Evolutionary conservation across 2,113 vertebrate genomes (phyloP).

Genomic region (Melanotaenia duboulayi): DNA sequence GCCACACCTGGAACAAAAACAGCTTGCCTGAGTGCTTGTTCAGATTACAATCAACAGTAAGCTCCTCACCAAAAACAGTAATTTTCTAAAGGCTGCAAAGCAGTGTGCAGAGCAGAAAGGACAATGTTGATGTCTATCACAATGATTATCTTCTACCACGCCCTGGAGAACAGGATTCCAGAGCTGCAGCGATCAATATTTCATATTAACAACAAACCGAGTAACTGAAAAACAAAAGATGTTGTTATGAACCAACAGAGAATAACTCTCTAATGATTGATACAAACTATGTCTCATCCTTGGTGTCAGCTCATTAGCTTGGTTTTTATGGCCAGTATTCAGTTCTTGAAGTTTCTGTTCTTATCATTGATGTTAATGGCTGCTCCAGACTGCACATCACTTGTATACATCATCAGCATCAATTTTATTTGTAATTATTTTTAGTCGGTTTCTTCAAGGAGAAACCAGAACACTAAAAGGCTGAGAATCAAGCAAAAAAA

Average conservation of each 20-base stretch:
- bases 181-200: background rate
- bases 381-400: too few species aligned
- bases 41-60: background rate
- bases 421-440: too few species aligned
- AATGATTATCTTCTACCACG: background rate
- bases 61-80: conserved; percentile 40
- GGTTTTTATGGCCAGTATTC: background rate
- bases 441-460: too few species aligned
- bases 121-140: background rate
- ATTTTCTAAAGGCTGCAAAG: conserved; percentile 24
- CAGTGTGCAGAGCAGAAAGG: background rate
- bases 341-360: too few species aligned
- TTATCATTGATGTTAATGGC: too few species aligned
- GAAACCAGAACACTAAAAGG: too few species aligned
- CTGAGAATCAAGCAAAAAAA: too few species aligned
- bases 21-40: conserved; percentile 15
- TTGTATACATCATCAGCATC: too few species aligned
- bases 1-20: conserved; percentile 17
- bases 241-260: background rate
- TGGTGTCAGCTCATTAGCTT: background rate
- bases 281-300: background rate
- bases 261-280: background rate
- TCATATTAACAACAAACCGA: background rate
- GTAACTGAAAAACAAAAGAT: background rate
- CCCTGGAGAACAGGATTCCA: background rate